Base-by-base conservation (phyloP, 1,140 invertebrate species). In the Leptonema lineaticorne region DNA sequence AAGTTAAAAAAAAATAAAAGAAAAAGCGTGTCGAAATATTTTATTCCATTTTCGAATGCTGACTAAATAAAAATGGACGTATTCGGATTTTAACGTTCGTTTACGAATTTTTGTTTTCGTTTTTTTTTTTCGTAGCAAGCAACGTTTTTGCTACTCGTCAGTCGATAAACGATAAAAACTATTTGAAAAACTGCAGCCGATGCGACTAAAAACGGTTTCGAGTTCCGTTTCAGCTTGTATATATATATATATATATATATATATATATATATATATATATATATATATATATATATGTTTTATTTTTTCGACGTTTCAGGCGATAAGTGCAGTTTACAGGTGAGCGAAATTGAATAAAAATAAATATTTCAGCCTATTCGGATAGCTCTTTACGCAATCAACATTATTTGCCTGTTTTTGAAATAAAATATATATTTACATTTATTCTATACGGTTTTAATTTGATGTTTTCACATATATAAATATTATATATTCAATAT, bases 271-370 rank as follows among this genome's bases (percentile, higher is more conserved):
- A n/a, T 45, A 16, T 45, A 45, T 9, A 16, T 45, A 14, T 45
- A 16, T 2, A 16, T 7, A 16, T 33, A 33, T 11, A 33, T 33
- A 6, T 33, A 6, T 33, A 6, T 33, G 5, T 33, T 7, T 16
- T 48, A 8, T 22, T 53, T 53, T 53, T 53, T 24, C 22, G 50
- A 20, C 27, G 50, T 11, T 53, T 20, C 27, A 22, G 50, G 50
- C 20, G 50, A 53, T 53, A 53, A 53, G 50, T 53, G 50, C 20
- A 20, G 22, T 53, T 24, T 53, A 24, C 50, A 53, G 50, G 50
- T 53, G 50, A 53, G 27, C 50, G 20, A 53, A 53, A 53, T 53
- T 53, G 50, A 53, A 26, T 53, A 24, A 53, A n/a, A 53, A 53
- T 24, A 53, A 53, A 53, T 53, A 53, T 53, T 53, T 24, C 7